These are phyloP conservation scores for Chrysaora quinquecirrha DNA, from an alignment of 30 jellyfish, hydroid and myxozoan species.

Conservation along the genomic window DNA sequence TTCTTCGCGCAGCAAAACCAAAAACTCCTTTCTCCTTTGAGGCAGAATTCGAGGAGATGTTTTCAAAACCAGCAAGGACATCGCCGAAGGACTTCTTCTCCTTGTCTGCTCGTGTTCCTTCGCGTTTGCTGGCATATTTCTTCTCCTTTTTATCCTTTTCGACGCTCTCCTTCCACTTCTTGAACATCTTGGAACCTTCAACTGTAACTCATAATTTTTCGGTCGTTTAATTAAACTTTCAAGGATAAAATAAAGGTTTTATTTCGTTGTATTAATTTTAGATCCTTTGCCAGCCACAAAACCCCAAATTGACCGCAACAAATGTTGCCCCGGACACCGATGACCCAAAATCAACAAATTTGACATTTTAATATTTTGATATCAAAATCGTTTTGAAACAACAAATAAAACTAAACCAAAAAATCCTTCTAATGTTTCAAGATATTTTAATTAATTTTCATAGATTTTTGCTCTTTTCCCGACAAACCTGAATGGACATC, in stretches of 20 bases:
- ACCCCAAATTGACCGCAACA: conserved; percentile 12
- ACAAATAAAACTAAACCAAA: no score
- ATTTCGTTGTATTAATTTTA: background rate
- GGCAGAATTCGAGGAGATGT: conserved; percentile 13
- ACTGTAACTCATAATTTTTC: conserved; percentile 4
- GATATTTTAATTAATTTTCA: no score
- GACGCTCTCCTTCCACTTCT: conserved; percentile 71
- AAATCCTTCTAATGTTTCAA: no score
- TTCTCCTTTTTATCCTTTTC: conserved; percentile 72
- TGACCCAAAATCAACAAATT: background rate
- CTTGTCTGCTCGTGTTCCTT: conserved; percentile 48
- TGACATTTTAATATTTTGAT: background rate
- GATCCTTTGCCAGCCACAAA: background rate
- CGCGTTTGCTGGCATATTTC: conserved; percentile 48
- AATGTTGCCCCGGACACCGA: background rate
- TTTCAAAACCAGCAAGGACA: conserved; percentile 72
- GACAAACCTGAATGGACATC: no score
- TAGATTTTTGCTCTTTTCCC: no score
- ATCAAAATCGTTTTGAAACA: no score
- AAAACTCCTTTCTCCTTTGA: conserved; percentile 17
- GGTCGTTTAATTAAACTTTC: background rate
- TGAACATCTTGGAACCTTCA: conserved; percentile 41
- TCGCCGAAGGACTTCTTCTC: conserved; percentile 73
- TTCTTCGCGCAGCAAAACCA: conserved; percentile 26
- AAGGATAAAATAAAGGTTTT: background rate